Evolutionary conservation across 2,113 vertebrate genomes (phyloP).

Genomic region (Apeltes quadracus): DNA sequence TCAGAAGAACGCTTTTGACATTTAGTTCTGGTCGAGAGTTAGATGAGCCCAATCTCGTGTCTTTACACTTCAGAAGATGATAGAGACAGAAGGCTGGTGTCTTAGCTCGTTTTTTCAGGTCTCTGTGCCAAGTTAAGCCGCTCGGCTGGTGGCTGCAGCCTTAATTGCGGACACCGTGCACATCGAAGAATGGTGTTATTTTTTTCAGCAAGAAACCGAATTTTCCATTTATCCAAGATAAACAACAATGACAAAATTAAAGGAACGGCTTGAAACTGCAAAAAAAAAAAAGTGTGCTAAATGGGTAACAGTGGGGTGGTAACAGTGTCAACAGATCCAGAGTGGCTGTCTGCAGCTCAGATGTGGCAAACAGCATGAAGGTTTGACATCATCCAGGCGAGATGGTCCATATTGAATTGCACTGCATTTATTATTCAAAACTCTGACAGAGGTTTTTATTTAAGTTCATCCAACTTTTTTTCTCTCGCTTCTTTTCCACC

Average conservation of each 20-base stretch:
- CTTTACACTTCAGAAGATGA: neutral
- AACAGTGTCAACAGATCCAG: conserved; percentile 56
- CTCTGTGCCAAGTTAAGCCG: no score
- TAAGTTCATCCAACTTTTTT: conserved; percentile 70
- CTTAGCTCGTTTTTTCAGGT: no score
- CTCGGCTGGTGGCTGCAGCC: no score
- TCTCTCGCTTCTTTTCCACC: conserved; percentile 23
- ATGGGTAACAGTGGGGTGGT: conserved; percentile 39
- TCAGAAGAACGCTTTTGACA: neutral
- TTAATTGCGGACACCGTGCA: no score
- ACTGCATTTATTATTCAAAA: conserved; percentile 71
- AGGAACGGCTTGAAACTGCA: conserved; percentile 18
- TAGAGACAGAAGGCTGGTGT: neutral
- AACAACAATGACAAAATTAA: conserved; percentile 28
- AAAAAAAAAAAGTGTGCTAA: conserved; percentile 11
- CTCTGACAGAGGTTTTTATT: conserved; percentile 66
- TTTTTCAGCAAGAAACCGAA: neutral
- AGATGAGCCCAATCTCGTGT: neutral
- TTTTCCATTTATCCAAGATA: conserved; percentile 1
- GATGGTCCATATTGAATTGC: conserved; percentile 59
- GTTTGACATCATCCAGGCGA: conserved; percentile 68
- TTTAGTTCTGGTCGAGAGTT: neutral
- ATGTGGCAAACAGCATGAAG: conserved; percentile 52
- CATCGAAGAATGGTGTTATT: neutral
- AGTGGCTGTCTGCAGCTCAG: conserved; percentile 58